Evolutionary conservation across 2,797 vertebrate species (phyloP).

Genomic region (Acipenser ruthenus): DNA sequence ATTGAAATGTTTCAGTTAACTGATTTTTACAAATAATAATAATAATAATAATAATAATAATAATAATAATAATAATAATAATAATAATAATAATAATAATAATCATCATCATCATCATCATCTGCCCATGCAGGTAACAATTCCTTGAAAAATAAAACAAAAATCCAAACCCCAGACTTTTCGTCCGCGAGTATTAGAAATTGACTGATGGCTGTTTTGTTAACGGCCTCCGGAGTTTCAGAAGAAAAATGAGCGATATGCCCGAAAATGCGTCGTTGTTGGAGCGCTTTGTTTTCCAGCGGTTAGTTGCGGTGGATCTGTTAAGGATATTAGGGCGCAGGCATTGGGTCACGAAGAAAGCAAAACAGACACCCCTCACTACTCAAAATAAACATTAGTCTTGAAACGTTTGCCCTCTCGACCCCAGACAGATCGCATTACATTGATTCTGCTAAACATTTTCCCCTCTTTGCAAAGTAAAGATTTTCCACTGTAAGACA

Average conservation of each 20-base stretch:
- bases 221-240: not conserved
- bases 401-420: constrained; percentile 95
- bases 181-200: not conserved
- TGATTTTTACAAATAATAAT: too few species aligned
- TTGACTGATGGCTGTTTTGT: not conserved
- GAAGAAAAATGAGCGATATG: not conserved
- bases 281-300: constrained; percentile 4
- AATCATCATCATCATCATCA: too few species aligned
- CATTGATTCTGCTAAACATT: constrained; percentile 64
- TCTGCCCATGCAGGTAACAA: too few species aligned
- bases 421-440: constrained; percentile 80
- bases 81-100: too few species aligned
- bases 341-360: constrained; percentile 69
- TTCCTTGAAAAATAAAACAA: too few species aligned
- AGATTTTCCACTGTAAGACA: too few species aligned
- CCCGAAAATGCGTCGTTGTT: constrained; percentile 22
- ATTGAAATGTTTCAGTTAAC: too few species aligned
- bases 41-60: too few species aligned
- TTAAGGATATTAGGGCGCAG: constrained; percentile 80
- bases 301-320: constrained; percentile 53
- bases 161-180: too few species aligned
- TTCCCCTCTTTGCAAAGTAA: too few species aligned
- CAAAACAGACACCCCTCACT: constrained; percentile 86
- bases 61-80: too few species aligned
- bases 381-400: constrained; percentile 99